A percentile compares a stretch with the other conserved stretches of the same genome.
Conservation (phyloP, 2,888 invertebrate genomes). For the Aphodius granarius region DNA sequence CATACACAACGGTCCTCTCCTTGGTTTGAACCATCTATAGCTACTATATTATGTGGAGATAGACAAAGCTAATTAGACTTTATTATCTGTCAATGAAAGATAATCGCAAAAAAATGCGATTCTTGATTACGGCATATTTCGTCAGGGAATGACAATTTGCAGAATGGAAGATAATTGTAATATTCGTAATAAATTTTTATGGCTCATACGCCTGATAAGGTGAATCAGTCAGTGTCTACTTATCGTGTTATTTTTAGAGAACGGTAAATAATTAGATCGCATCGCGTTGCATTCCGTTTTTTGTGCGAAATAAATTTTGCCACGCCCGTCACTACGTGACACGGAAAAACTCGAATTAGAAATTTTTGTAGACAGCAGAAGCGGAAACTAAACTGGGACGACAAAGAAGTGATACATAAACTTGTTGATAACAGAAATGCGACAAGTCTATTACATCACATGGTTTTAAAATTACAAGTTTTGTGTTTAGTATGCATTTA, state of each 20-base stretch:
- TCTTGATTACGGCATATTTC: no score
- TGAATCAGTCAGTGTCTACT: neutral
- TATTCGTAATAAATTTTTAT: neutral
- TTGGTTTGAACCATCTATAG: no score
- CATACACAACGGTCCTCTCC: no score
- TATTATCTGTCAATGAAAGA: no score
- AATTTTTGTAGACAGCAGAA: neutral
- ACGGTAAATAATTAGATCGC: neutral
- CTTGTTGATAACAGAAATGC: neutral
- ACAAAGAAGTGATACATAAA: neutral
- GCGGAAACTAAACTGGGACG: neutral
- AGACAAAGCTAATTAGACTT: no score
- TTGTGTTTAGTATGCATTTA: neutral
- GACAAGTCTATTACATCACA: neutral
- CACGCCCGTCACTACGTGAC: neutral
- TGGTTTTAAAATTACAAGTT: neutral
- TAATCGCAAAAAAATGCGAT: no score
- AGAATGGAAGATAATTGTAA: neutral
- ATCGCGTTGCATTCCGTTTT: neutral
- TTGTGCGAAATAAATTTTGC: neutral
- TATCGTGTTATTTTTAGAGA: neutral
- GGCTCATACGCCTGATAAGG: neutral
- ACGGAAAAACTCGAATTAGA: neutral
- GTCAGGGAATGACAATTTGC: neutral
- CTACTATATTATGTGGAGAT: no score